Evolutionary conservation across 35 echinoderm and acorn worm genomes (phyloP).

Genomic region (Amphiura filiformis): DNA sequence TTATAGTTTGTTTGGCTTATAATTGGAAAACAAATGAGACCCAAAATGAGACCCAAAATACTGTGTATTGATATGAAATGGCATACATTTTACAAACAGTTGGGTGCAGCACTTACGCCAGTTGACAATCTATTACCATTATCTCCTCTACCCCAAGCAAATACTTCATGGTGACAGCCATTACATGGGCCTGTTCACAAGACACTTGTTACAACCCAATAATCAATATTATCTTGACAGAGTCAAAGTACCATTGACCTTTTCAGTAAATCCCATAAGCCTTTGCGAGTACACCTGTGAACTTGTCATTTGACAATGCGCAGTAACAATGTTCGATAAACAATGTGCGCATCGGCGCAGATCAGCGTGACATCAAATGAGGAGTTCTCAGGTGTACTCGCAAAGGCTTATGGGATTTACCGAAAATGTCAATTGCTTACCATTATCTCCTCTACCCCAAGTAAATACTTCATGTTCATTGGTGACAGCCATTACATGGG

Average conservation of each 20-base stretch:
- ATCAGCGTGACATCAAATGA: no score
- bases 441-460: slow-evolving; percentile 95
- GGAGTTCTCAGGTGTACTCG: no score
- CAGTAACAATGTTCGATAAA: no score
- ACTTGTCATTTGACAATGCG: no score
- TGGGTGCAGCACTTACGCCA: not conserved
- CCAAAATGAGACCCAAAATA: not conserved
- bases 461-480: slow-evolving; percentile 98
- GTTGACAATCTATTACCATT: slow-evolving; percentile 99
- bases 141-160: slow-evolving; percentile 93
- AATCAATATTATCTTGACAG: slow-evolving; percentile 31
- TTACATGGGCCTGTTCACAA: slow-evolving; percentile 88
- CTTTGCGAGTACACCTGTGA: no score
- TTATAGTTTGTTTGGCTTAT: not conserved
- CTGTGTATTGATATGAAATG: not conserved
- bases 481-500: slow-evolving; percentile 91
- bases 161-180: slow-evolving; percentile 96
- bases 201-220: slow-evolving; percentile 79
- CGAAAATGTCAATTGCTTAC: slow-evolving; percentile 25
- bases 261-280: no score
- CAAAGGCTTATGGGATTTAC: no score
- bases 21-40: not conserved
- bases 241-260: no score
- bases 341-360: no score
- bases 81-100: not conserved